A percentile compares a stretch with the other conserved stretches of the same genome.
Conservation (phyloP, 2,113 vertebrate species). For the Chelonoidis abingdonii region DNA sequence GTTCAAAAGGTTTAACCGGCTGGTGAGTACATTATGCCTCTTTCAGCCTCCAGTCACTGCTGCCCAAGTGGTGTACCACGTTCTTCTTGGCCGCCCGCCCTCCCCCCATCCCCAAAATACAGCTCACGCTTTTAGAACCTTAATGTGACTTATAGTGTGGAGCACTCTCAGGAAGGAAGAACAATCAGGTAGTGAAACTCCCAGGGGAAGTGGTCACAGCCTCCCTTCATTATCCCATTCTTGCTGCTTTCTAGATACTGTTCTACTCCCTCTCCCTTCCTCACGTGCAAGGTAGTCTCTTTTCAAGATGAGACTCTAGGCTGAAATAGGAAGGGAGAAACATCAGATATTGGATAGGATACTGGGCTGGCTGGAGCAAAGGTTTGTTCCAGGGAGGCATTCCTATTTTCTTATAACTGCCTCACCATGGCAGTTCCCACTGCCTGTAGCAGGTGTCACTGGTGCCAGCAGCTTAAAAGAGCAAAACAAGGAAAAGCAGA, state of each 20-base stretch:
- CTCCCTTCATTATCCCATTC: background rate
- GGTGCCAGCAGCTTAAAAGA: background rate
- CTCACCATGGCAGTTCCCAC: background rate
- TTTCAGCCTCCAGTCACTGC: background rate
- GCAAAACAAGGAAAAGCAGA: background rate
- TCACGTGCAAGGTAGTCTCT: rapidly evolving
- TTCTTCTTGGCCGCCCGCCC: background rate
- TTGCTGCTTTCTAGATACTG: background rate
- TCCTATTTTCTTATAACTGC: background rate
- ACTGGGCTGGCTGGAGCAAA: background rate
- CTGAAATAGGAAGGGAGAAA: background rate
- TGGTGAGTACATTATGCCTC: background rate
- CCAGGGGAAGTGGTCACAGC: background rate
- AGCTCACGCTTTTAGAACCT: background rate
- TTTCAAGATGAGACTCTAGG: background rate
- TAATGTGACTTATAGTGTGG: rapidly evolving
- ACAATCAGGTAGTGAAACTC: background rate
- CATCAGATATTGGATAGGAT: background rate
- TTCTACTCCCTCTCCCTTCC: background rate
- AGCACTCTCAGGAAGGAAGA: background rate
- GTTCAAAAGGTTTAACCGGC: background rate
- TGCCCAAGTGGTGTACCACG: rapidly evolving
- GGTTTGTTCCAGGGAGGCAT: rapidly evolving
- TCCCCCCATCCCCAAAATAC: background rate
- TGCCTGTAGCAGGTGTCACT: background rate